These are phyloP conservation scores for Dascyllus trimaculatus DNA, from an alignment of 2,113 vertebrate species.

Conservation along the genomic window DNA sequence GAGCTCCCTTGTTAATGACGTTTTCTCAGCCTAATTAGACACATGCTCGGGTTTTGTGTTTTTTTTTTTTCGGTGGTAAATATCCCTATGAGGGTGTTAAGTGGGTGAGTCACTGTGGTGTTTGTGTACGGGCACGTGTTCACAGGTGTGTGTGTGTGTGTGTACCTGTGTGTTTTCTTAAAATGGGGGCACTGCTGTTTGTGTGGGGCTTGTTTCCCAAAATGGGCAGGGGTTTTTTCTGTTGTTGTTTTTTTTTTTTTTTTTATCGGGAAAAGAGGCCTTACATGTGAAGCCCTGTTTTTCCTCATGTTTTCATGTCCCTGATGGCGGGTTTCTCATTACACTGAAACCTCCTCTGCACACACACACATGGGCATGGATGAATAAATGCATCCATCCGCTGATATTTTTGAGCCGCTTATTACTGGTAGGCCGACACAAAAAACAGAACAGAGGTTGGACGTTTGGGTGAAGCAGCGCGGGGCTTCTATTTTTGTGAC, in stretches of 20 bases:
- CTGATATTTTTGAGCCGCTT: slow-evolving; percentile 46
- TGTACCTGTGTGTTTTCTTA: too few species aligned
- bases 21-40: slow-evolving; percentile 15
- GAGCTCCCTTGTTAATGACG: neutral
- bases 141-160: neutral
- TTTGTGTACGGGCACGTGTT: neutral
- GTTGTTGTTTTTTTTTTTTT: slow-evolving; percentile 31
- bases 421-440: slow-evolving; percentile 5
- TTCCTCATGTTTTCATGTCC: slow-evolving; percentile 42
- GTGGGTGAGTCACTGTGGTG: slow-evolving; percentile 13
- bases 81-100: neutral
- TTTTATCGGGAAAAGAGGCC: slow-evolving; percentile 6
- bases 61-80: neutral
- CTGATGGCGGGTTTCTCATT: slow-evolving; percentile 63
- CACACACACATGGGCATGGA: slow-evolving; percentile 25
- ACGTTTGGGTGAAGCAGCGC: neutral
- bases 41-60: neutral
- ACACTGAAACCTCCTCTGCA: slow-evolving; percentile 50
- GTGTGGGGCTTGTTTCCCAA: slow-evolving; percentile 22
- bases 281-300: slow-evolving; percentile 46
- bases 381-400: slow-evolving; percentile 54
- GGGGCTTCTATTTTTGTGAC: neutral
- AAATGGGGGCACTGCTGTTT: slow-evolving; percentile 9
- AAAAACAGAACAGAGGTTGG: slow-evolving; percentile 20
- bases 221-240: slow-evolving; percentile 3